phyloP scores from a whole-genome alignment of 1,140 invertebrate species.

The Drosophila subpulchrella region DNA sequence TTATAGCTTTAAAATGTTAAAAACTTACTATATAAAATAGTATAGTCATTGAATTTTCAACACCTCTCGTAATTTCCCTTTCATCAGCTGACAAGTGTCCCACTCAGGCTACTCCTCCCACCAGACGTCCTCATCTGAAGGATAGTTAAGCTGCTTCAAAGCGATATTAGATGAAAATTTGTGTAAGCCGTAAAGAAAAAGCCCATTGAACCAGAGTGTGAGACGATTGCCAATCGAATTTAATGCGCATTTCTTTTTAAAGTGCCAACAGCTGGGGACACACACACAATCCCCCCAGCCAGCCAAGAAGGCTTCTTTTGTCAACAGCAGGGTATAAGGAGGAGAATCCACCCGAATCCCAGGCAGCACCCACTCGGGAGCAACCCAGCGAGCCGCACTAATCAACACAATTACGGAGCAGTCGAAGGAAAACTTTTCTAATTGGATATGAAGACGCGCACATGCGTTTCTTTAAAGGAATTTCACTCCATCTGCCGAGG shows the following conservation, averaged over 20 bases:
- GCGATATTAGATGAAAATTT: conserved; percentile 66
- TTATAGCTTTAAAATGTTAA: neutral
- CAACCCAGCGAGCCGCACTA: conserved; percentile 73
- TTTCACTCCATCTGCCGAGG: conserved; percentile 55
- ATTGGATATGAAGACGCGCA: conserved; percentile 82
- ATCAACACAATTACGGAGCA: conserved; percentile 80
- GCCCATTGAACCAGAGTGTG: conserved; percentile 33
- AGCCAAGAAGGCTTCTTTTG: conserved; percentile 22
- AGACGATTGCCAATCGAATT: conserved; percentile 63
- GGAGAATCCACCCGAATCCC: neutral
- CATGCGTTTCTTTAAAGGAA: conserved; percentile 80
- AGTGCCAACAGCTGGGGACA: conserved; percentile 51
- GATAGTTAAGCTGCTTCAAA: conserved; percentile 50
- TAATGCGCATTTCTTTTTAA: conserved; percentile 62
- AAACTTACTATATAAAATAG: neutral
- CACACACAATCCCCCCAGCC: conserved; percentile 15
- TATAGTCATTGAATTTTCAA: neutral
- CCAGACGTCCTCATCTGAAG: conserved; percentile 27
- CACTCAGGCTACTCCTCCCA: neutral
- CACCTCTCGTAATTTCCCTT: conserved; percentile 17
- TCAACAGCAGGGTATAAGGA: conserved; percentile 10
- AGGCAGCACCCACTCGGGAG: conserved; percentile 2
- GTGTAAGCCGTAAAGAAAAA: conserved; percentile 61
- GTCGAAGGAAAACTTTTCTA: conserved; percentile 79
- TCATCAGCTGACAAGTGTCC: conserved; percentile 8